Evolutionary conservation across 2,888 invertebrate species (phyloP).

Genomic region (Oscheius sp.): DNA sequence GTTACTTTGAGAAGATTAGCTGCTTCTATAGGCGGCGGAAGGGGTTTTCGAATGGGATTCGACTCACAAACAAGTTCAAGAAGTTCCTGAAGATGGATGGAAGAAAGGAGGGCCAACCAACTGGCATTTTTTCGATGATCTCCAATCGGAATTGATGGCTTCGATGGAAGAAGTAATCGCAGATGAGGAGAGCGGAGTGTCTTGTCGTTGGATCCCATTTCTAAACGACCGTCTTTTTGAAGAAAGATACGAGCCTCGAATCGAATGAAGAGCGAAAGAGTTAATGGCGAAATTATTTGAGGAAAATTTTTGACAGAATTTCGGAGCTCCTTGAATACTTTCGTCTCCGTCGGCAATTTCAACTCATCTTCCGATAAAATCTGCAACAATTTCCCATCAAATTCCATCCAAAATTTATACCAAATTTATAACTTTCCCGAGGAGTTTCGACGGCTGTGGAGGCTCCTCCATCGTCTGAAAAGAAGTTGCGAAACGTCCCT

Average conservation of each 20-base stretch:
- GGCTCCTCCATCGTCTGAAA: background rate
- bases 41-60: constrained; percentile 55
- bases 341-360: background rate
- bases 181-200: constrained; percentile 45
- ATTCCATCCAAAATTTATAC: background rate
- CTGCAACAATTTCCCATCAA: background rate
- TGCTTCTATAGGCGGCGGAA: constrained; percentile 53
- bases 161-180: constrained; percentile 59
- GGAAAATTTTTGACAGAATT: background rate
- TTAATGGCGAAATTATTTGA: background rate
- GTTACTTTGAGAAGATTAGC: constrained; percentile 52
- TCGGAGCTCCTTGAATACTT: constrained; percentile 4
- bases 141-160: constrained; percentile 49
- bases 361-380: background rate
- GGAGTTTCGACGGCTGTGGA: background rate
- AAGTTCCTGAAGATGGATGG: constrained; percentile 52
- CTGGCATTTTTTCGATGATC: constrained; percentile 51
- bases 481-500: too few species aligned
- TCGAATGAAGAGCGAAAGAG: background rate
- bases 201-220: constrained; percentile 40
- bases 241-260: constrained; percentile 5
- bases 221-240: constrained; percentile 31
- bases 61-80: constrained; percentile 55
- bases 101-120: too few species aligned
- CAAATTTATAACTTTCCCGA: background rate